phyloP scores from a whole-genome alignment of 2,797 vertebrate genomes.

The Darevskia mixta region DNA sequence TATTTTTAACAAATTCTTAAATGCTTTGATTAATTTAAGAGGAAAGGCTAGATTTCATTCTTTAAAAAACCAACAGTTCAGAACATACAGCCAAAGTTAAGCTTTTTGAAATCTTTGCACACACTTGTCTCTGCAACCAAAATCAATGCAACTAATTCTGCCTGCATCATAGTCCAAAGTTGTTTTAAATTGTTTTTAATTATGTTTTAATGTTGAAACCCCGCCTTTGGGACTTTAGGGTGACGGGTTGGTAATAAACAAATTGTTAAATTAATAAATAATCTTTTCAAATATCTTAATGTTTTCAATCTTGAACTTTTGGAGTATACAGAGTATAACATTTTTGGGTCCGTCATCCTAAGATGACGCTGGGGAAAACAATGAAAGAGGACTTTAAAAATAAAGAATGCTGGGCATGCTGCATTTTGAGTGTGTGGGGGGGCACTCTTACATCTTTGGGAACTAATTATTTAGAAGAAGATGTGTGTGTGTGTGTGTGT shows the following conservation, averaged over 20 bases:
- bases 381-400: background rate
- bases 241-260: too few species aligned
- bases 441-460: background rate
- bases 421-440: slow-evolving; percentile 16
- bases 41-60: slow-evolving; percentile 39
- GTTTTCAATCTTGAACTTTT: background rate
- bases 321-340: background rate
- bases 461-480: background rate
- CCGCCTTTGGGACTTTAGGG: too few species aligned
- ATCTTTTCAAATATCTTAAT: background rate
- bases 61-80: background rate
- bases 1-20: slow-evolving; percentile 40
- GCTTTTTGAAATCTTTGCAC: background rate
- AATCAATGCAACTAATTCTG: background rate
- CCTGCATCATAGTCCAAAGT: background rate
- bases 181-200: background rate
- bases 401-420: background rate
- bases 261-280: background rate
- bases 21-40: slow-evolving; percentile 17
- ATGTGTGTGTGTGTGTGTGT: background rate
- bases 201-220: background rate
- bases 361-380: background rate
- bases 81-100: background rate
- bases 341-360: background rate
- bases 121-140: background rate